These are phyloP conservation scores for Idris sp. DNA, from an alignment of 1,140 invertebrate genomes.

Conservation along the genomic window DNA sequence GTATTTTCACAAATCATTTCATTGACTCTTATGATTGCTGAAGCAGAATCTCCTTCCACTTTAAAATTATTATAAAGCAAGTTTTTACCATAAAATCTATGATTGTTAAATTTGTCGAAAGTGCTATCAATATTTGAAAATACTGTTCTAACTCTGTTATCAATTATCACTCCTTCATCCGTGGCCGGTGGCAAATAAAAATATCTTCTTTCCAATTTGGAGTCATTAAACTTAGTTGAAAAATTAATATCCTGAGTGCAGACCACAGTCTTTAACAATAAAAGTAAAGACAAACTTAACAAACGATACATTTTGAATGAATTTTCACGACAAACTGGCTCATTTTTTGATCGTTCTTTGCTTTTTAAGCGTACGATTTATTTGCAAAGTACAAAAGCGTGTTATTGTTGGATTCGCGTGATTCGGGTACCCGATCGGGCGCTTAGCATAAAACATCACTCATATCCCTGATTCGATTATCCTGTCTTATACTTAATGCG, in stretches of 20 bases:
- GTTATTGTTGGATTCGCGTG: slow-evolving; percentile 44
- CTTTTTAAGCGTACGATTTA: slow-evolving; percentile 45
- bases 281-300: too few species aligned
- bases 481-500: slow-evolving; percentile 28
- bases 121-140: background rate
- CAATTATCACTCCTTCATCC: slow-evolving; percentile 13
- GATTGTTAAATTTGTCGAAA: slow-evolving; percentile 2
- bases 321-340: slow-evolving; percentile 16
- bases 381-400: slow-evolving; percentile 46
- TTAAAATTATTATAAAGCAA: slow-evolving; percentile 4
- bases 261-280: too few species aligned
- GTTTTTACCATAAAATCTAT: slow-evolving; percentile 10
- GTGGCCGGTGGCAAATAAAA: slow-evolving; percentile 18
- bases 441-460: slow-evolving; percentile 59
- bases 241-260: too few species aligned
- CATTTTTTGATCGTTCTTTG: slow-evolving; percentile 17
- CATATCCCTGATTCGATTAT: slow-evolving; percentile 45
- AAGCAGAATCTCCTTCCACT: slow-evolving; percentile 3
- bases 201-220: slow-evolving; percentile 14
- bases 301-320: slow-evolving; percentile 28
- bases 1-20: slow-evolving; percentile 65
- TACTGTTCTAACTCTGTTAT: slow-evolving; percentile 16
- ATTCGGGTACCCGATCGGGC: slow-evolving; percentile 35
- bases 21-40: slow-evolving; percentile 18
- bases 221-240: slow-evolving; percentile 14